Conservation (phyloP, 2,797 vertebrate species). For the Rhincodon typus region DNA sequence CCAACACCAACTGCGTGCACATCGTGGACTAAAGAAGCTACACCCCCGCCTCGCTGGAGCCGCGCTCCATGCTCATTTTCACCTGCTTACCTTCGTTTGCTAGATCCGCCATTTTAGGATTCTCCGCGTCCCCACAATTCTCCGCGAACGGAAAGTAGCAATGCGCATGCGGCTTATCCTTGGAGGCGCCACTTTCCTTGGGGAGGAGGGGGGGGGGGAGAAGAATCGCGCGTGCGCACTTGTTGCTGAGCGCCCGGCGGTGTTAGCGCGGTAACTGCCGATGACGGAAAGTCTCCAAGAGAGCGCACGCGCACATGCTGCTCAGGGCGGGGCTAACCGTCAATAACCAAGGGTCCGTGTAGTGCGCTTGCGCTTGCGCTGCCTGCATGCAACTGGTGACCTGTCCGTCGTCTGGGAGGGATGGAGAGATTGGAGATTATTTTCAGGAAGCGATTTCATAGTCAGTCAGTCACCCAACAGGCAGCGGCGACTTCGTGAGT, state of each 20-base stretch:
- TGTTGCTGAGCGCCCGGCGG: too few species aligned
- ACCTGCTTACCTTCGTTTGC: slow-evolving; percentile 31
- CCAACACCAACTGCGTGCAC: neutral
- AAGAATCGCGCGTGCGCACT: neutral
- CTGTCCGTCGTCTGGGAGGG: neutral
- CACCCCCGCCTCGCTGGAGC: neutral
- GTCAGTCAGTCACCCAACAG: neutral
- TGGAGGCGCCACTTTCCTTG: neutral
- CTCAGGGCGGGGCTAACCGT: too few species aligned
- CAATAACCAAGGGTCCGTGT: too few species aligned
- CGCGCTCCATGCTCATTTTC: slow-evolving; percentile 12
- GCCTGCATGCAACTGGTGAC: neutral
- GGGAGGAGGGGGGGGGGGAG: too few species aligned
- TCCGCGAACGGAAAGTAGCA: neutral
- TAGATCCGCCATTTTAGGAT: slow-evolving; percentile 37
- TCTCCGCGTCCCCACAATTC: slow-evolving; percentile 31
- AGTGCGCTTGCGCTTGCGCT: too few species aligned
- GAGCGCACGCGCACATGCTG: neutral
- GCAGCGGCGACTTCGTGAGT: neutral
- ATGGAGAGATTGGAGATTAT: neutral
- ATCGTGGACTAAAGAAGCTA: too few species aligned
- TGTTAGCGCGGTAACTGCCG: neutral
- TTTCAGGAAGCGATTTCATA: neutral
- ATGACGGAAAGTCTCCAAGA: neutral
- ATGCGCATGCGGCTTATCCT: neutral